Conservation (phyloP, 2,888 invertebrate genomes). For the Xanthorhoe spadicearia region DNA sequence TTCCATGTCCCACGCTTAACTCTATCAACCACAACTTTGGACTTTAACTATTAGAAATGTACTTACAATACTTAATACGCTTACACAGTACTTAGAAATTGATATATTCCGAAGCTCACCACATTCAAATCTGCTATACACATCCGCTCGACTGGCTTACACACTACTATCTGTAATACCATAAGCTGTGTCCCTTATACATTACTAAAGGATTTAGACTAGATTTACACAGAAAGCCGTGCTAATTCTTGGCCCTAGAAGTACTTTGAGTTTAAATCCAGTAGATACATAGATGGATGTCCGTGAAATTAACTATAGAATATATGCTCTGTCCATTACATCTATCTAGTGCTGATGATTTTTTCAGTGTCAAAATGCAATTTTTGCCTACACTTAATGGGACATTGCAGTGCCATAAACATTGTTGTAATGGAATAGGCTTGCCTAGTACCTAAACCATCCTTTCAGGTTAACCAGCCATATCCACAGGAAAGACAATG, state of each 20-base stretch:
- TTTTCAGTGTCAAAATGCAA: too few species aligned
- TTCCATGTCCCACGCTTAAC: too few species aligned
- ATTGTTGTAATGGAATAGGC: too few species aligned
- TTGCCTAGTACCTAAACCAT: too few species aligned
- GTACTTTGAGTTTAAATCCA: neutral
- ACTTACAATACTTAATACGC: neutral
- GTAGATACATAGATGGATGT: neutral
- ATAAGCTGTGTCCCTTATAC: slow-evolving; percentile 20
- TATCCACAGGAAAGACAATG: too few species aligned
- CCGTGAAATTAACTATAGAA: too few species aligned
- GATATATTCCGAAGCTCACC: slow-evolving; percentile 16
- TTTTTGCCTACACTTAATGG: too few species aligned
- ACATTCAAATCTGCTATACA: slow-evolving; percentile 27
- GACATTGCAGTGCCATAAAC: too few species aligned
- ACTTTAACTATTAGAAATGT: neutral
- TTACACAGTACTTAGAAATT: slow-evolving; percentile 11
- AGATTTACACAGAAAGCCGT: neutral
- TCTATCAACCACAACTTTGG: too few species aligned
- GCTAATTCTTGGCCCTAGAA: neutral
- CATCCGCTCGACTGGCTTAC: slow-evolving; percentile 17
- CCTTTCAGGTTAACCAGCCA: too few species aligned
- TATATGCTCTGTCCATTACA: too few species aligned
- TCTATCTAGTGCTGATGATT: too few species aligned
- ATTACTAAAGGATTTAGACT: slow-evolving; percentile 18
- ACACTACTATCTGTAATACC: slow-evolving; percentile 20